Percentiles rank a stretch among this genome's conserved stretches.
These are phyloP conservation scores for Lasaia peninsularis DNA, from an alignment of 1,140 invertebrate species.

Conservation along the genomic window DNA sequence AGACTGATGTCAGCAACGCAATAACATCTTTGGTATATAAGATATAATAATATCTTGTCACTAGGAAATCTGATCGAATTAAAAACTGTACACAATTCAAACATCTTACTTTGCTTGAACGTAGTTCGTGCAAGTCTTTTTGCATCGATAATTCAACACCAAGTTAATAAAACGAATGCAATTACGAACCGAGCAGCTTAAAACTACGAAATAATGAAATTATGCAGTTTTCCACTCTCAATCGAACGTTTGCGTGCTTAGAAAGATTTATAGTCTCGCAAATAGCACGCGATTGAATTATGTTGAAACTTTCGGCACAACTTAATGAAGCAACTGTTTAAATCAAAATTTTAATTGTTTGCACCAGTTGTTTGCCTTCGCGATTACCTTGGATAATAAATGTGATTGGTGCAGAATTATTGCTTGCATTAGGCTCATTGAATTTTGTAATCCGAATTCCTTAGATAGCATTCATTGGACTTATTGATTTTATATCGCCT, in stretches of 20 bases:
- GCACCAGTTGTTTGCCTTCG: background rate
- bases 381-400: background rate
- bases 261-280: conserved; percentile 31
- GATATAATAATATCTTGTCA: no score
- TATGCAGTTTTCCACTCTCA: conserved; percentile 15
- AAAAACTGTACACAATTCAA: no score
- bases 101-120: no score
- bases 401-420: background rate
- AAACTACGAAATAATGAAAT: conserved; percentile 16
- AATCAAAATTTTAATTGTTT: conserved; percentile 15
- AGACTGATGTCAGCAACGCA: no score
- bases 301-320: conserved; percentile 36
- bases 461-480: background rate
- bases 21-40: no score
- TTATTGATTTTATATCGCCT: no score
- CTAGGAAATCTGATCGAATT: no score
- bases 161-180: background rate
- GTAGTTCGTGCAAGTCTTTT: no score
- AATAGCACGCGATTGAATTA: conserved; percentile 41
- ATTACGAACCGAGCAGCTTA: background rate
- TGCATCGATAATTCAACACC: background rate
- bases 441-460: background rate
- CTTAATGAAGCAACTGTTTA: conserved; percentile 27
- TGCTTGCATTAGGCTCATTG: background rate
- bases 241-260: conserved; percentile 30